Conservation (phyloP, 1,140 invertebrate genomes). For the Dryas iulia region DNA sequence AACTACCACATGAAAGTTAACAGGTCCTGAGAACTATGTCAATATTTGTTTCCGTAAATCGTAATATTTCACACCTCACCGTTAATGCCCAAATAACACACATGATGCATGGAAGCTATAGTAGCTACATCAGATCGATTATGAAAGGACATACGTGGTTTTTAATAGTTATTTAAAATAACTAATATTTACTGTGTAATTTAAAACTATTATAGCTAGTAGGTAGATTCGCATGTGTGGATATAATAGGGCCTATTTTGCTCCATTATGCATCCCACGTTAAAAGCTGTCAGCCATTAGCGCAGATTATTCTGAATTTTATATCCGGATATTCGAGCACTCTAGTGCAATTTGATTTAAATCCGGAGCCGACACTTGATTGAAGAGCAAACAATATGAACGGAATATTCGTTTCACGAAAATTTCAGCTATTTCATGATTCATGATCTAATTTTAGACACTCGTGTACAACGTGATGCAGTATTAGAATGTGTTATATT, state of each 20-base stretch:
- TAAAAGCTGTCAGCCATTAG: slow-evolving; percentile 12
- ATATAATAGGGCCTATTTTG: not conserved
- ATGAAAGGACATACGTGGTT: not conserved
- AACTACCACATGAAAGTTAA: slow-evolving; percentile 55
- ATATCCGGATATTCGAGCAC: slow-evolving; percentile 5
- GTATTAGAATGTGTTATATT: too few species aligned
- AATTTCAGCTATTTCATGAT: slow-evolving; percentile 4
- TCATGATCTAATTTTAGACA: not conserved
- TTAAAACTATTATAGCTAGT: not conserved
- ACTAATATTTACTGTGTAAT: not conserved
- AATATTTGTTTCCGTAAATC: slow-evolving; percentile 52
- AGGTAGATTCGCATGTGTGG: not conserved
- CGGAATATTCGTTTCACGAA: slow-evolving; percentile 9
- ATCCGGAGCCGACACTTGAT: slow-evolving; percentile 3
- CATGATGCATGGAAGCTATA: not conserved
- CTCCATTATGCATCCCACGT: slow-evolving; percentile 1
- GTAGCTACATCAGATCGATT: slow-evolving; percentile 5
- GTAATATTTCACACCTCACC: slow-evolving; percentile 39
- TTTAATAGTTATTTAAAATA: not conserved
- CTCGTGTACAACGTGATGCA: too few species aligned
- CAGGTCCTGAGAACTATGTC: slow-evolving; percentile 68
- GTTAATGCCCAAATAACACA: slow-evolving; percentile 9
- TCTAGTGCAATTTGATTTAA: slow-evolving; percentile 22
- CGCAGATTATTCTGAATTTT: slow-evolving; percentile 11
- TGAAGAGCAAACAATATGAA: slow-evolving; percentile 22